Conservation (phyloP, 1,140 invertebrate genomes). For the Tetragonula clypearis region DNA sequence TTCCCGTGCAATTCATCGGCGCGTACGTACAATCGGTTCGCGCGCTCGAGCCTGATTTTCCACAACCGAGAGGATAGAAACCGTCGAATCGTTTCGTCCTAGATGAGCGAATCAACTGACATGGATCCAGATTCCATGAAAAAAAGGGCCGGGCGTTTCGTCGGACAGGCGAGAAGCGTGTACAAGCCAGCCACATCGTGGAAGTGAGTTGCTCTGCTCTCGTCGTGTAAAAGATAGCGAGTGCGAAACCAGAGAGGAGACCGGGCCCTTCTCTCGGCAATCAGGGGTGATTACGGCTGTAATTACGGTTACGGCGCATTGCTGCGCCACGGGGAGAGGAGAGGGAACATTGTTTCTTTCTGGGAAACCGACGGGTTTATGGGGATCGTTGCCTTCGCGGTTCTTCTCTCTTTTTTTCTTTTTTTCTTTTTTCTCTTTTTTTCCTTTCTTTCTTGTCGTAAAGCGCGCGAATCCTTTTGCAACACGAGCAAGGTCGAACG, state of each 20-base stretch:
- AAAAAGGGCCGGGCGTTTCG: slow-evolving; percentile 23
- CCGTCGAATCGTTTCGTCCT: background rate
- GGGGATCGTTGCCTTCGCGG: slow-evolving; percentile 61
- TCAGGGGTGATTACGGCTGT: slow-evolving; percentile 74
- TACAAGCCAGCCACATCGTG: background rate
- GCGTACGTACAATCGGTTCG: too few species aligned
- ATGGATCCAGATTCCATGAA: slow-evolving; percentile 21
- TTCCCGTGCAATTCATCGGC: too few species aligned
- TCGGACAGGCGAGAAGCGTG: background rate
- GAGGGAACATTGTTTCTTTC: slow-evolving; percentile 75
- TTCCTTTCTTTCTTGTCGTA: slow-evolving; percentile 48
- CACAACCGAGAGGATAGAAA: background rate
- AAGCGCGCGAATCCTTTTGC: slow-evolving; percentile 21
- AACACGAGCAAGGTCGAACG: background rate
- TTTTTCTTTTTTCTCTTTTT: slow-evolving; percentile 43
- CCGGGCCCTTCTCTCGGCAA: slow-evolving; percentile 65
- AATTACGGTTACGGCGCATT: slow-evolving; percentile 77
- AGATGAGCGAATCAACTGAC: background rate
- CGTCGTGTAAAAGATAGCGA: slow-evolving; percentile 40
- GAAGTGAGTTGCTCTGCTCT: background rate
- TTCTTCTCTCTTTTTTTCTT: slow-evolving; percentile 44
- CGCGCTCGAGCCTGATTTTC: background rate
- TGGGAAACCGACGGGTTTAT: slow-evolving; percentile 72
- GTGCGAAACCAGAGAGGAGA: slow-evolving; percentile 54
- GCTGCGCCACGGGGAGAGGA: slow-evolving; percentile 52